These are phyloP conservation scores for Apocheima hispidaria DNA, from an alignment of 2,888 invertebrate species.

Conservation along the genomic window DNA sequence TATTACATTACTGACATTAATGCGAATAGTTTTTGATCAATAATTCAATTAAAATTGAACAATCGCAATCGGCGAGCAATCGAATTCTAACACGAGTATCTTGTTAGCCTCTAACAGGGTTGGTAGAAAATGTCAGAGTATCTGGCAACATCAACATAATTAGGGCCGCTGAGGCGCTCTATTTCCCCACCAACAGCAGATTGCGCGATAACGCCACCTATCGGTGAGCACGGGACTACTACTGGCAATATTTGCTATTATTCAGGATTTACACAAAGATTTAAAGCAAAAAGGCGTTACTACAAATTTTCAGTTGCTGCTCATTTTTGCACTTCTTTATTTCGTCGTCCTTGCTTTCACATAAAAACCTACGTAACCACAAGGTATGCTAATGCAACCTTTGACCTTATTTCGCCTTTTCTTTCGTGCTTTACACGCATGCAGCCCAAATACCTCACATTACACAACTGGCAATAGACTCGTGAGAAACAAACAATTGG, in stretches of 20 bases:
- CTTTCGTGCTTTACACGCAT: conserved; percentile 32
- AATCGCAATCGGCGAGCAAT: conserved; percentile 28
- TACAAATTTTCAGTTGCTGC: neutral
- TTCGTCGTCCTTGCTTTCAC: neutral
- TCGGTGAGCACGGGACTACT: conserved; percentile 56
- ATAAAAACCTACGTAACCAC: neutral
- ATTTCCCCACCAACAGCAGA: conserved; percentile 49
- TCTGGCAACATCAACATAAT: conserved; percentile 61
- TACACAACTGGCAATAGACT: conserved; percentile 35
- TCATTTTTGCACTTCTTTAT: neutral
- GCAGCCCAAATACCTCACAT: conserved; percentile 32
- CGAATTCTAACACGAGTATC: conserved; percentile 36
- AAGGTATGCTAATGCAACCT: conserved; percentile 21
- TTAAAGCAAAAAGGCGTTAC: neutral
- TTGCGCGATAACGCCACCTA: conserved; percentile 43
- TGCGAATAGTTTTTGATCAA: conserved; percentile 29
- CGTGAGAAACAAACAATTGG: conserved; percentile 42
- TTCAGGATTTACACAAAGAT: neutral
- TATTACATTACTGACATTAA: conserved; percentile 11
- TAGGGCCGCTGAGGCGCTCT: conserved; percentile 53
- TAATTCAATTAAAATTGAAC: conserved; percentile 37
- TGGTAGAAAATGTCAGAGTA: conserved; percentile 58
- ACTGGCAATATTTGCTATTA: conserved; percentile 39
- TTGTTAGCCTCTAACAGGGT: conserved; percentile 41
- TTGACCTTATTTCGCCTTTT: conserved; percentile 13